A percentile compares a stretch with the other conserved stretches of the same genome.
phyloP scores from a whole-genome alignment of 2,797 vertebrate genomes.

The Lepilemur septentrionalis region DNA sequence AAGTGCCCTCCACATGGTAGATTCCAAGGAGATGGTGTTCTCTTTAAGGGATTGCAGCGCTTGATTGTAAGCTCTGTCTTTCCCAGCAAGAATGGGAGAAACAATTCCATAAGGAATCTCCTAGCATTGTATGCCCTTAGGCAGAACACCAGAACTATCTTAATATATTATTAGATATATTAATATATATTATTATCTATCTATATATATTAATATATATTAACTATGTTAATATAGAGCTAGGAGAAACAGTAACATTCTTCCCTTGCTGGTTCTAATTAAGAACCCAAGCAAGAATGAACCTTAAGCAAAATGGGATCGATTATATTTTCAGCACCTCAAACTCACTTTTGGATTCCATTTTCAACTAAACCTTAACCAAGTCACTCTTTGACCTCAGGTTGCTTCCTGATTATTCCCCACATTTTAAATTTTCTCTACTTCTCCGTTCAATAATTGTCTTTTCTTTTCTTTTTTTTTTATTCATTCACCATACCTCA shows the following conservation, averaged over 20 bases:
- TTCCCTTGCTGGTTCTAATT: not conserved
- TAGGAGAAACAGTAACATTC: not conserved
- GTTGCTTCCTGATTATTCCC: not conserved
- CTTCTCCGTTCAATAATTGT: not conserved
- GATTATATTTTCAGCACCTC: not conserved
- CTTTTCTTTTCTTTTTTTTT: too few relatives aligned
- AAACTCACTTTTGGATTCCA: not conserved
- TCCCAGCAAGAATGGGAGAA: not conserved
- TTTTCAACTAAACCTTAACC: not conserved
- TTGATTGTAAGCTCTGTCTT: not conserved
- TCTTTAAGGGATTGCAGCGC: not conserved
- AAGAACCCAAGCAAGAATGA: not conserved
- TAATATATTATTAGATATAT: too few relatives aligned
- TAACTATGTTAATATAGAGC: not conserved
- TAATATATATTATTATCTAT: too few relatives aligned
- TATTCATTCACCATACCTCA: not conserved
- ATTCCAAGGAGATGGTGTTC: slow-evolving; percentile 44
- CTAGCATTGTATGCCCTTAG: not conserved
- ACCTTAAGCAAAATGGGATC: not conserved
- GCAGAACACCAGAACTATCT: not conserved
- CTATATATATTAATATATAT: too few relatives aligned
- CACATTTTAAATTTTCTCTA: slow-evolving; percentile 3
- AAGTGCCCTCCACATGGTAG: slow-evolving; percentile 25
- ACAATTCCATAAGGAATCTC: not conserved
- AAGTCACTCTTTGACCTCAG: not conserved